Percentiles rank a stretch among this genome's conserved stretches.
phyloP scores from a whole-genome alignment of 2,888 invertebrate species.

The Ligdia adustata region DNA sequence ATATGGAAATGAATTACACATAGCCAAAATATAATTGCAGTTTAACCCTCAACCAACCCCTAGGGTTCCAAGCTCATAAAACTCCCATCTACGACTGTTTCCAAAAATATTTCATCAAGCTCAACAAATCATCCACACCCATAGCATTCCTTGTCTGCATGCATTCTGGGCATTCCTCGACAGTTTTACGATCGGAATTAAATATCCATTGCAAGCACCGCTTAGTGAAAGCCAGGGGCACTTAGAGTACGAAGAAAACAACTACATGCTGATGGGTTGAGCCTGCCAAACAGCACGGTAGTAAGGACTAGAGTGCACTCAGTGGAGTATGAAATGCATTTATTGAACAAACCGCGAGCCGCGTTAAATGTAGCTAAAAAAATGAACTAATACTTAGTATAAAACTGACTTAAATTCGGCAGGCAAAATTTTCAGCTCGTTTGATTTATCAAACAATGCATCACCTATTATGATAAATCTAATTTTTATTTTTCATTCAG shows the following conservation, averaged over 20 bases:
- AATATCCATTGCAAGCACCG: slow-evolving; percentile 32
- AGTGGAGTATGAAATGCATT: no score
- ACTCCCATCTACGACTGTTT: not conserved
- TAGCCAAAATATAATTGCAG: no score
- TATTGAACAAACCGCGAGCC: no score
- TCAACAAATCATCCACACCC: slow-evolving; percentile 23
- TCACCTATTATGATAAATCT: no score
- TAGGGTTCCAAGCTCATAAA: not conserved
- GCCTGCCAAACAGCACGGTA: slow-evolving; percentile 34
- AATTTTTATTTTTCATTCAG: no score
- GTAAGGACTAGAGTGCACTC: slow-evolving; percentile 4
- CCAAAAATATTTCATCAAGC: slow-evolving; percentile 8
- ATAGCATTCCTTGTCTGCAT: slow-evolving; percentile 20
- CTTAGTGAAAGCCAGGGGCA: slow-evolving; percentile 30
- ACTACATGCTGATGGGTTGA: slow-evolving; percentile 25
- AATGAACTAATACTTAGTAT: no score
- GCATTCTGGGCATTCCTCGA: slow-evolving; percentile 26
- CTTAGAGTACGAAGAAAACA: slow-evolving; percentile 37
- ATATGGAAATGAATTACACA: no score
- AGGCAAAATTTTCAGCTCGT: no score
- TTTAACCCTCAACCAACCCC: no score
- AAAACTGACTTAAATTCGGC: no score
- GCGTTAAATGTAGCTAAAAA: no score
- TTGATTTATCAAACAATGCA: no score
- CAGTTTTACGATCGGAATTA: slow-evolving; percentile 33